These are phyloP conservation scores for Lasioglossum lativentre DNA, from an alignment of 2,888 invertebrate genomes.

Conservation along the genomic window DNA sequence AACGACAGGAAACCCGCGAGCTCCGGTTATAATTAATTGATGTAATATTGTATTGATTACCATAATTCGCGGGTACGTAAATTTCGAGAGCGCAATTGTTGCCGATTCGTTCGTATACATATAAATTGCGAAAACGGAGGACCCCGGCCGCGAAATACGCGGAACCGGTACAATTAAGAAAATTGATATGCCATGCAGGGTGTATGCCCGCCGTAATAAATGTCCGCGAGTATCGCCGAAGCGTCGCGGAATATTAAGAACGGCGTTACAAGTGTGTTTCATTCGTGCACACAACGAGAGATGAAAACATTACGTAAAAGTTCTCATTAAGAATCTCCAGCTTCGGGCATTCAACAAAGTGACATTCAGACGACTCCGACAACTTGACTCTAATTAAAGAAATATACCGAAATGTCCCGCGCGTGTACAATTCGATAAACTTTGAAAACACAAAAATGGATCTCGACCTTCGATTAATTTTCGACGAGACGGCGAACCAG, in stretches of 20 bases:
- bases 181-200: background rate
- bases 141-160: background rate
- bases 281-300: background rate
- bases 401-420: background rate
- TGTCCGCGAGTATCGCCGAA: background rate
- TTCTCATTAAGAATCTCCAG: background rate
- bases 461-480: background rate
- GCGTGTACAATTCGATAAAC: background rate
- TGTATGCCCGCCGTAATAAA: background rate
- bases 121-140: conserved; percentile 13
- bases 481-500: background rate
- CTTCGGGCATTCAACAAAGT: background rate
- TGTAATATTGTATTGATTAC: conserved; percentile 22
- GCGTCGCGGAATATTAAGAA: conserved; percentile 2
- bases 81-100: conserved; percentile 3
- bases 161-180: background rate
- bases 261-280: background rate
- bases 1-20: background rate
- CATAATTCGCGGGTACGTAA: conserved; percentile 24
- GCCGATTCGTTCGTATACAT: background rate
- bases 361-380: background rate
- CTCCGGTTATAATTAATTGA: conserved; percentile 12
- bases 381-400: background rate
- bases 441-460: background rate
- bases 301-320: background rate